Percentiles rank a stretch among this genome's conserved stretches.
Evolutionary conservation across 2,113 vertebrate genomes (phyloP).

Genomic region (Equus przewalskii): DNA sequence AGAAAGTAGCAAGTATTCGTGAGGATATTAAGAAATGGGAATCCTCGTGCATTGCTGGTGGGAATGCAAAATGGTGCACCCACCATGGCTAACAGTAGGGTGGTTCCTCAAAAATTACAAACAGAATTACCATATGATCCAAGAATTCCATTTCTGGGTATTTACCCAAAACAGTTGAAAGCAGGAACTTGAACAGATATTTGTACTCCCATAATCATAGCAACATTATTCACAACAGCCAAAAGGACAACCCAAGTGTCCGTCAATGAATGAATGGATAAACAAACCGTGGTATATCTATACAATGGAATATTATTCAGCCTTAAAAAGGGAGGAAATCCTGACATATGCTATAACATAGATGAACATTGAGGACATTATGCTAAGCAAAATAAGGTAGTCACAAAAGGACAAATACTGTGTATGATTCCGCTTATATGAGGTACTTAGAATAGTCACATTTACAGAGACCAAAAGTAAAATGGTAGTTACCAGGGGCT

Average conservation of each 20-base stretch:
- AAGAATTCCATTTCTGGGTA: not conserved
- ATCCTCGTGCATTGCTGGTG: not conserved
- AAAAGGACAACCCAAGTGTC: not conserved
- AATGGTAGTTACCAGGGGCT: not conserved
- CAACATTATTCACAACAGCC: not conserved
- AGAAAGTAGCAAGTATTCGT: not conserved
- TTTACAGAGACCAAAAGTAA: not conserved
- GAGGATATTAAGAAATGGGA: not conserved
- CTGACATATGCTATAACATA: not conserved
- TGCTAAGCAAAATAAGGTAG: not conserved
- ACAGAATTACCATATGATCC: not conserved
- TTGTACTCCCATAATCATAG: not conserved
- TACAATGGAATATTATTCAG: not conserved
- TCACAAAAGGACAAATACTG: not conserved
- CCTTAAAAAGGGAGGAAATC: not conserved
- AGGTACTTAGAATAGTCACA: not conserved
- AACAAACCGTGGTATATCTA: not conserved
- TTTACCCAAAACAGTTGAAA: not conserved
- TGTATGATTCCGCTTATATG: not conserved
- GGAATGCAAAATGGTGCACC: not conserved
- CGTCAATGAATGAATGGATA: not conserved
- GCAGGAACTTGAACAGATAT: not conserved
- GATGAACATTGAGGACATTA: not conserved
- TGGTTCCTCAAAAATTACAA: slow-evolving; percentile 2
- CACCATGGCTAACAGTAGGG: not conserved